Percentiles rank a stretch among this genome's conserved stretches.
phyloP scores from a whole-genome alignment of 2,888 invertebrate genomes.

The Lucinisca nassula region DNA sequence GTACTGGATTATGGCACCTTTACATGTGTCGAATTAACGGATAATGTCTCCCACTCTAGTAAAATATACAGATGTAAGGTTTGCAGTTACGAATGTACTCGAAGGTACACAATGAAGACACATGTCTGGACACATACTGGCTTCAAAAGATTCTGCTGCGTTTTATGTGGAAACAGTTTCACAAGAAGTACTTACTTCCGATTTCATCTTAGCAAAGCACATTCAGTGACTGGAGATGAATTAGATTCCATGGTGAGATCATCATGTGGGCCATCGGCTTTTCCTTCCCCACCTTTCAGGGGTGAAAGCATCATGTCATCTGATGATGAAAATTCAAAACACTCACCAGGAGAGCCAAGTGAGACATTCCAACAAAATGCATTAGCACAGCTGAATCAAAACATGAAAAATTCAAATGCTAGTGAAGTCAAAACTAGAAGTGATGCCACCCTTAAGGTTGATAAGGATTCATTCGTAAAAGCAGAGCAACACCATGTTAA shows the following conservation, averaged over 20 bases:
- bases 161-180: conserved; percentile 7
- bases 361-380: background rate
- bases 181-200: background rate
- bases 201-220: conserved; percentile 2
- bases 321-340: background rate
- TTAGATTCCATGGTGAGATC: background rate
- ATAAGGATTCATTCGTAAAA: background rate
- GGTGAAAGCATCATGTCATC: background rate
- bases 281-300: too few relatives aligned
- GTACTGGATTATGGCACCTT: background rate
- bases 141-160: background rate
- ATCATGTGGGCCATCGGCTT: too few relatives aligned
- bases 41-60: background rate
- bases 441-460: background rate
- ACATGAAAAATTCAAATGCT: too few relatives aligned
- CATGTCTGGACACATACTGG: conserved; percentile 6
- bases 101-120: background rate
- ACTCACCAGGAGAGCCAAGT: background rate
- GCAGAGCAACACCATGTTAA: background rate
- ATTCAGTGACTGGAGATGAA: background rate
- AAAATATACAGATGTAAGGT: conserved; percentile 2
- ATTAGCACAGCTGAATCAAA: too few relatives aligned
- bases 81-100: conserved; percentile 3
- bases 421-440: background rate
- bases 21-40: background rate